phyloP scores from a whole-genome alignment of 2,113 vertebrate species.

The Mesocricetus auratus region DNA sequence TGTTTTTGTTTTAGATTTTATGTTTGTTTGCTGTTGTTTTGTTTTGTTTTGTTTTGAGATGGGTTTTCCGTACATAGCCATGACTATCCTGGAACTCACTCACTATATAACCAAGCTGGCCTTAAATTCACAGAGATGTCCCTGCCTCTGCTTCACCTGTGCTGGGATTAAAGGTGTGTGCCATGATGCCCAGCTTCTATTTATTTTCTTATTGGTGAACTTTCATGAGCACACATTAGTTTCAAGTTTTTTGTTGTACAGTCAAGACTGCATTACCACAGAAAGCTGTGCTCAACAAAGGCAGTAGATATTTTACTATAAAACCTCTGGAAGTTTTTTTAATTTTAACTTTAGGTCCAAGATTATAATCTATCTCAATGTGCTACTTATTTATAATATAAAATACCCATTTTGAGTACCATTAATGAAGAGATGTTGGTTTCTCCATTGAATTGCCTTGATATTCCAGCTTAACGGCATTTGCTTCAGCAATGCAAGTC shows the following conservation, averaged over 20 bases:
- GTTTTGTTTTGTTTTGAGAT: background rate
- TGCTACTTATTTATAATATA: background rate
- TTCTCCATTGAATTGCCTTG: background rate
- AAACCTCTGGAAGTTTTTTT: background rate
- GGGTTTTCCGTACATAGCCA: background rate
- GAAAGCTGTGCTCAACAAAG: background rate
- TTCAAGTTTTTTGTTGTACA: conserved; percentile 22
- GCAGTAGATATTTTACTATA: background rate
- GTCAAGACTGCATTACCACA: background rate
- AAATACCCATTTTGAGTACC: background rate
- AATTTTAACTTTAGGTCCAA: background rate
- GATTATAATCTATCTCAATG: background rate
- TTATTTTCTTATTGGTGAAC: conserved; percentile 11
- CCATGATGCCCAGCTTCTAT: background rate
- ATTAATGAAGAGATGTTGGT: conserved; percentile 16
- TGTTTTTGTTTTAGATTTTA: background rate
- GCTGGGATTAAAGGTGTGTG: background rate
- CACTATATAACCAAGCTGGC: too few species aligned
- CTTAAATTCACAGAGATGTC: background rate
- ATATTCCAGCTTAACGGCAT: background rate
- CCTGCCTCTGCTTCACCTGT: background rate
- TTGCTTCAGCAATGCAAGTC: background rate
- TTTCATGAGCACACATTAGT: background rate
- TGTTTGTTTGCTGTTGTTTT: background rate
- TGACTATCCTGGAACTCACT: background rate